phyloP scores from a whole-genome alignment of 2,797 vertebrate species.

The Rhinophrynus dorsalis region DNA sequence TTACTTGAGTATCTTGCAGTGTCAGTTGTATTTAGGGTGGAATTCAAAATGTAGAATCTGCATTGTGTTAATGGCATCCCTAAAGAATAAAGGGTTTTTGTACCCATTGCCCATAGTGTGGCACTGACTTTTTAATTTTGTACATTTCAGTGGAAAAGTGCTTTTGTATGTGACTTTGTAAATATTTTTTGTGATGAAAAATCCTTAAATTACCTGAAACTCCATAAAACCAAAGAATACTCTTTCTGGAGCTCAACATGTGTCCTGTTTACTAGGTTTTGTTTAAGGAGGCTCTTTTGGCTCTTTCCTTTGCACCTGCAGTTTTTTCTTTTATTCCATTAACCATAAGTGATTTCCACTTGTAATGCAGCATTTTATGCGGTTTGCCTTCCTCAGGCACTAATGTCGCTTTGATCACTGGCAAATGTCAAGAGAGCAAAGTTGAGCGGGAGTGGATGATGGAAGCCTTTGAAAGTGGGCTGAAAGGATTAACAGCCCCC shows the following conservation, averaged over 20 bases:
- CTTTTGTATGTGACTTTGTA: neutral
- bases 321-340: slow-evolving; percentile 36
- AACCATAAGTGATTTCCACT: slow-evolving; percentile 41
- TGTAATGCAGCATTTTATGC: slow-evolving; percentile 1
- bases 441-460: slow-evolving; percentile 24
- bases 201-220: neutral
- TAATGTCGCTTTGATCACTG: slow-evolving; percentile 32
- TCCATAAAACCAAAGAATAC: neutral
- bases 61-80: too few species aligned
- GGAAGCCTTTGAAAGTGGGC: slow-evolving; percentile 30
- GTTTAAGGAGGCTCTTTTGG: neutral
- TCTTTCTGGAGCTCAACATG: neutral
- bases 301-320: slow-evolving; percentile 13
- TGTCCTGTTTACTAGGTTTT: slow-evolving; percentile 1
- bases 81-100: too few species aligned
- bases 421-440: slow-evolving; percentile 43
- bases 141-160: too few species aligned
- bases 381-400: slow-evolving; percentile 9
- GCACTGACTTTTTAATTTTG: too few species aligned
- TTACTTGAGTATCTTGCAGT: too few species aligned
- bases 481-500: slow-evolving; percentile 32
- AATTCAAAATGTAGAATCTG: too few species aligned
- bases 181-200: neutral
- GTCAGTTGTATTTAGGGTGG: too few species aligned
- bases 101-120: too few species aligned